A percentile compares a stretch with the other conserved stretches of the same genome.
phyloP scores from a whole-genome alignment of 2,797 vertebrate species.

The Epinephelus awoara region DNA sequence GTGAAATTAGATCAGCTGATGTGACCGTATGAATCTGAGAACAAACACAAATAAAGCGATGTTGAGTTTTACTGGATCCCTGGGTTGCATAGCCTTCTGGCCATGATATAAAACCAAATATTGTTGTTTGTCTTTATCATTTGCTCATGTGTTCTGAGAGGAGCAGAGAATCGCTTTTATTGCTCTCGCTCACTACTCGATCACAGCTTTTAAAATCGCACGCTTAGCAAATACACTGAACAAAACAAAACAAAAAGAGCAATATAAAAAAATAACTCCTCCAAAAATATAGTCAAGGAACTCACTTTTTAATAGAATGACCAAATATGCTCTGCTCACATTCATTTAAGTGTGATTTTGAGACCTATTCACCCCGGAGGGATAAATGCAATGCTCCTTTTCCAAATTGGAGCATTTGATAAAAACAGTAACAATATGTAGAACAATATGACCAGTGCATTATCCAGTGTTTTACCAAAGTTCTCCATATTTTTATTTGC shows the following conservation, averaged over 20 bases:
- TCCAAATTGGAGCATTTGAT: background rate
- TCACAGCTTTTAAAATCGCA: conserved; percentile 26
- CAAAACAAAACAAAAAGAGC: conserved; percentile 28
- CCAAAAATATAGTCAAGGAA: background rate
- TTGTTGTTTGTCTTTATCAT: conserved; percentile 56
- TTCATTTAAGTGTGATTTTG: conserved; percentile 26
- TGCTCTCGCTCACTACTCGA: conserved; percentile 10
- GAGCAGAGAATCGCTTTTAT: conserved; percentile 35
- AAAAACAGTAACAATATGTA: background rate
- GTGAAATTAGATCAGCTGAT: conserved; percentile 20
- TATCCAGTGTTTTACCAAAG: background rate
- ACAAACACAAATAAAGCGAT: conserved; percentile 21
- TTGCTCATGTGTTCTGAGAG: conserved; percentile 45
- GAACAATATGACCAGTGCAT: background rate
- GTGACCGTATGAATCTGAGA: conserved; percentile 14
- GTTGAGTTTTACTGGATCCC: conserved; percentile 21
- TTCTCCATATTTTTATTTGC: conserved; percentile 2
- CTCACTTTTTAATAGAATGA: conserved; percentile 6
- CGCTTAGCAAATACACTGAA: conserved; percentile 38
- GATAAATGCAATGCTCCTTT: background rate
- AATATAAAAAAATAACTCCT: conserved; percentile 13
- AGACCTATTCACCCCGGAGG: conserved; percentile 1
- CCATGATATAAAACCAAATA: conserved; percentile 54
- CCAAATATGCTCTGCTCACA: conserved; percentile 5
- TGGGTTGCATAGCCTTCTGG: conserved; percentile 17